A percentile compares a stretch with the other conserved stretches of the same genome.
These are phyloP conservation scores for Liposcelis brunnea DNA, from an alignment of 2,888 invertebrate species.

Conservation along the genomic window DNA sequence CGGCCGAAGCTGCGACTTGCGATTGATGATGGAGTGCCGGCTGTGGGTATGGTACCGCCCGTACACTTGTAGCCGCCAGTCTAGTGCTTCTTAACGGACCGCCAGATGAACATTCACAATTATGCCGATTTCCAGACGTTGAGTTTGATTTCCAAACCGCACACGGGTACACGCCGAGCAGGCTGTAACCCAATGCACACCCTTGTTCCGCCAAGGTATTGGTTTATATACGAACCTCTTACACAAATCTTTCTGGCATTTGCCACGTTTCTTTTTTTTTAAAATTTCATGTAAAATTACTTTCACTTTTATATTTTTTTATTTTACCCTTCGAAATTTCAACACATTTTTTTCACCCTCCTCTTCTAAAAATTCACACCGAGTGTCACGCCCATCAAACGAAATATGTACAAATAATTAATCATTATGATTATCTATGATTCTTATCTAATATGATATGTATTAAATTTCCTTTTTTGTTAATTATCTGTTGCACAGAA, in stretches of 20 bases:
- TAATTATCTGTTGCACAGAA: no score
- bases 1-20: conserved; percentile 16
- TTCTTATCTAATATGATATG: no score
- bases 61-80: conserved; percentile 20
- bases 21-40: conserved; percentile 12
- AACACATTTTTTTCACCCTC: no score
- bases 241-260: conserved; percentile 1
- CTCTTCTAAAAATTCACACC: no score
- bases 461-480: no score
- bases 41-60: conserved; percentile 20
- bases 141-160: conserved; percentile 31
- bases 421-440: no score
- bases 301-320: background rate
- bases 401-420: no score
- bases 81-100: conserved; percentile 14
- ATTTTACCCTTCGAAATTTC: background rate
- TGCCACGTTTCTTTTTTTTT: background rate
- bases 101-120: conserved; percentile 12
- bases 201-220: conserved; percentile 8
- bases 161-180: conserved; percentile 36
- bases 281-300: background rate
- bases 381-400: no score
- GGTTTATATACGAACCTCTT: background rate
- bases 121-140: conserved; percentile 10
- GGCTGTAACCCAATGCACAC: conserved; percentile 26